phyloP scores from a whole-genome alignment of 2,888 invertebrate species.

The Furcula furcula region DNA sequence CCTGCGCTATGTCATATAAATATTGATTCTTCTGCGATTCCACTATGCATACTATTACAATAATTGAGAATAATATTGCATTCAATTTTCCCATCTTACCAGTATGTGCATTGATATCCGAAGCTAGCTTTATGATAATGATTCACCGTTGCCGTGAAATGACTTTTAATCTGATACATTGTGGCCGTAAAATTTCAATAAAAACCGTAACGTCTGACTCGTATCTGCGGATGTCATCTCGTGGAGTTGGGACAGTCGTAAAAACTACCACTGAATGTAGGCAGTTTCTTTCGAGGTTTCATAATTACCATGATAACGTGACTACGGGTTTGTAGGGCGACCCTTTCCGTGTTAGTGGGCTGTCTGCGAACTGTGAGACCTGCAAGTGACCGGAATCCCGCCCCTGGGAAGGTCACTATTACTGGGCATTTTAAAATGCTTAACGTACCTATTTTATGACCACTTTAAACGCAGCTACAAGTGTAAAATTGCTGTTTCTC shows the following conservation, averaged over 20 bases:
- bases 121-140: background rate
- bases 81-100: slow-evolving; percentile 21
- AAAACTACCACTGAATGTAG: slow-evolving; percentile 35
- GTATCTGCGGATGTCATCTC: slow-evolving; percentile 22
- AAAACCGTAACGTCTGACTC: slow-evolving; percentile 25
- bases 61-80: slow-evolving; percentile 3
- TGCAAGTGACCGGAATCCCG: slow-evolving; percentile 30
- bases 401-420: slow-evolving; percentile 32
- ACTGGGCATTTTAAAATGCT: slow-evolving; percentile 25
- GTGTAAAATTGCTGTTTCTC: too few relatives aligned
- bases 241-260: slow-evolving; percentile 25
- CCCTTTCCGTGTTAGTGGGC: slow-evolving; percentile 48
- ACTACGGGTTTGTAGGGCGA: slow-evolving; percentile 43
- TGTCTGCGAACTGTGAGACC: slow-evolving; percentile 23
- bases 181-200: slow-evolving; percentile 38
- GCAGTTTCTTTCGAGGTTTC: slow-evolving; percentile 38
- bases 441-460: too few relatives aligned
- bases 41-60: slow-evolving; percentile 3
- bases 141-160: slow-evolving; percentile 8
- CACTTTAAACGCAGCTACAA: too few relatives aligned
- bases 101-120: background rate
- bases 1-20: slow-evolving; percentile 33
- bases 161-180: slow-evolving; percentile 16
- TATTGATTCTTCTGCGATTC: slow-evolving; percentile 8
- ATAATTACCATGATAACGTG: slow-evolving; percentile 53